These are phyloP conservation scores for Pasiphila rectangulata DNA, from an alignment of 2,888 invertebrate genomes.

Conservation along the genomic window DNA sequence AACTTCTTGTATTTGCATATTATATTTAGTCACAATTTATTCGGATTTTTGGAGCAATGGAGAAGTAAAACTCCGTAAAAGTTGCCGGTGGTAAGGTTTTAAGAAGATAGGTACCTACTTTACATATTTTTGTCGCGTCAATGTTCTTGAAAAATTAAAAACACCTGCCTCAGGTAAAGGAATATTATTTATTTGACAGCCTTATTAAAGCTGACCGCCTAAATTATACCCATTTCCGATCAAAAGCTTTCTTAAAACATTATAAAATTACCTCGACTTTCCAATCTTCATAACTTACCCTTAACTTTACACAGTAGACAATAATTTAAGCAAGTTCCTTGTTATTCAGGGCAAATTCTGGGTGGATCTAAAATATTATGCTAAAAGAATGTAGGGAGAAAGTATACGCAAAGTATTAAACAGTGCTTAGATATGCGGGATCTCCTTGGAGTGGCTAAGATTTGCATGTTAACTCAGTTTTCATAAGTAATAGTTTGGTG, in stretches of 20 bases:
- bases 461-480: constrained; percentile 75
- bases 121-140: constrained; percentile 6
- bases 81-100: neutral
- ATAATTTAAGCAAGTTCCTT: constrained; percentile 28
- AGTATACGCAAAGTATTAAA: constrained; percentile 52
- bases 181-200: constrained; percentile 15
- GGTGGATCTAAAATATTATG: constrained; percentile 38
- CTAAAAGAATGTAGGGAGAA: constrained; percentile 38
- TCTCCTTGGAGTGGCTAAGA: constrained; percentile 60
- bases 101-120: constrained; percentile 4
- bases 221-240: constrained; percentile 6
- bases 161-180: constrained; percentile 8
- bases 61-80: constrained; percentile 9
- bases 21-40: constrained; percentile 41
- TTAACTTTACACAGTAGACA: constrained; percentile 27
- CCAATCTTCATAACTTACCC: constrained; percentile 31
- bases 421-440: constrained; percentile 51
- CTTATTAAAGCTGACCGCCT: constrained; percentile 7
- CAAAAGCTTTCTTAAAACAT: constrained; percentile 5
- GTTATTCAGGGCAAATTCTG: constrained; percentile 42
- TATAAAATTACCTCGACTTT: constrained; percentile 15
- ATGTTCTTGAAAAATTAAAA: constrained; percentile 10
- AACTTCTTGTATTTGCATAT: constrained; percentile 59
- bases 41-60: constrained; percentile 22
- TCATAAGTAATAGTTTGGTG: constrained; percentile 70